Evolutionary conservation across 2,888 invertebrate species (phyloP), one percentile per base, ranked within the genome.

Genomic region (Smittia sp.): DNA sequence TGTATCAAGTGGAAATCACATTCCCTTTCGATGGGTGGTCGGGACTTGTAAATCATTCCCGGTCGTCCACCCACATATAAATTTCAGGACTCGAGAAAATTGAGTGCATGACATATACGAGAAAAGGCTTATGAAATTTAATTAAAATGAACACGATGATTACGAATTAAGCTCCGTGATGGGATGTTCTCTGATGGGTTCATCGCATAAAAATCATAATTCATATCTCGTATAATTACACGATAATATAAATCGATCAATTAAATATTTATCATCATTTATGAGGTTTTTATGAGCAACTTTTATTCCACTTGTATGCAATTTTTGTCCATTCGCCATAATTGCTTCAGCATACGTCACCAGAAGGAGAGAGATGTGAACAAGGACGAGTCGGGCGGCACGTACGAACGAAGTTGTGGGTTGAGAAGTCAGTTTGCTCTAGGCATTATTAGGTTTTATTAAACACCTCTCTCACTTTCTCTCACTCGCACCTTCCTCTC

Each of bases 221-320:
- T 41, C 58, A 58, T 22, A 22, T 7, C n/a, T 58, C 58, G n/a
- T 58, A 27, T 54, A 54, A 69, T 72, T 66, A 66, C 39, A 72
- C 52, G 54, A 54, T 69, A 15, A 22, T 41, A 39, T 54, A 54
- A 41, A 69, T n/a, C 69, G 41, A 72, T 72, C 72, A 72, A 72
- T 72, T 72, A 72, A 72, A 38, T 62, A 62, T 72, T 72, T 54
- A 72, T 72, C 27, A 62, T 46, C 58, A 58, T 69, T 69, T 69
- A 69, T 54, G 69, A 54, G 67, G 13, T 11, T 46, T 32, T 24
- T 41, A n/a, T 39, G 46, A 13, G 46, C 46, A 46, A 13, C 9
- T 32, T 46, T 46, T 46, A 46, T 46, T 46, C 15, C 3, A 46
- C n/a, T 46, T 13, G 13, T 46, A 46, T 46, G 46, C 46, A 46